Conservation (phyloP, 2,797 vertebrate species). For the Poeciliopsis turneri region DNA sequence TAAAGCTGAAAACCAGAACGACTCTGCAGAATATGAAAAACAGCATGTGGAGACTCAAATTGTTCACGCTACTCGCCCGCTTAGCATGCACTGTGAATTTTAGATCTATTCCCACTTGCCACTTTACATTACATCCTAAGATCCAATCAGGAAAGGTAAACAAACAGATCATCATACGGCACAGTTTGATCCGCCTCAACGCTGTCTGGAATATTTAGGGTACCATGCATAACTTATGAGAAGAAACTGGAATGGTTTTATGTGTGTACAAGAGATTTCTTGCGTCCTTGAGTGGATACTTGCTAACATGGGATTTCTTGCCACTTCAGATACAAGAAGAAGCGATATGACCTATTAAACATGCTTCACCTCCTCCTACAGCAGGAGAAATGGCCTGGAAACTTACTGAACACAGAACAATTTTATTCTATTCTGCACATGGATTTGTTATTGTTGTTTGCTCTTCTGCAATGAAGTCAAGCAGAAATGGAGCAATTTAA, state of each 20-base stretch:
- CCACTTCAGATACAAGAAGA: not conserved
- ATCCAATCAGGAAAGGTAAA: conserved; percentile 21
- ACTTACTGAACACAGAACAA: not conserved
- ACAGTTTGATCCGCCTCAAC: conserved; percentile 46
- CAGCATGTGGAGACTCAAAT: not conserved
- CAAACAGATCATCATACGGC: conserved; percentile 32
- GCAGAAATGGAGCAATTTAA: not conserved
- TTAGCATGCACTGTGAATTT: not conserved
- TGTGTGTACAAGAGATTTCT: not conserved
- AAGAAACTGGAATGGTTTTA: conserved; percentile 25
- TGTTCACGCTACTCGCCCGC: not conserved
- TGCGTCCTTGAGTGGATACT: conserved; percentile 22
- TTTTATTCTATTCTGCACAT: not conserved
- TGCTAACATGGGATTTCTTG: not conserved
- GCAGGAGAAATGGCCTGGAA: not conserved
- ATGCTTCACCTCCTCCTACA: not conserved
- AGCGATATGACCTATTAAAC: not conserved
- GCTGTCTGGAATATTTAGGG: conserved; percentile 64
- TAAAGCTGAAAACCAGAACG: not conserved
- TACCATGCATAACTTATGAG: conserved; percentile 41
- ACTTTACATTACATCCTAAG: conserved; percentile 6
- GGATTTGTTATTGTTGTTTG: not conserved
- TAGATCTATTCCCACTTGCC: conserved; percentile 28
- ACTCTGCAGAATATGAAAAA: not conserved
- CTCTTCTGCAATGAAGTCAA: not conserved